Conservation (phyloP, 2,888 invertebrate species). For the Hypselothyrea guttata region DNA sequence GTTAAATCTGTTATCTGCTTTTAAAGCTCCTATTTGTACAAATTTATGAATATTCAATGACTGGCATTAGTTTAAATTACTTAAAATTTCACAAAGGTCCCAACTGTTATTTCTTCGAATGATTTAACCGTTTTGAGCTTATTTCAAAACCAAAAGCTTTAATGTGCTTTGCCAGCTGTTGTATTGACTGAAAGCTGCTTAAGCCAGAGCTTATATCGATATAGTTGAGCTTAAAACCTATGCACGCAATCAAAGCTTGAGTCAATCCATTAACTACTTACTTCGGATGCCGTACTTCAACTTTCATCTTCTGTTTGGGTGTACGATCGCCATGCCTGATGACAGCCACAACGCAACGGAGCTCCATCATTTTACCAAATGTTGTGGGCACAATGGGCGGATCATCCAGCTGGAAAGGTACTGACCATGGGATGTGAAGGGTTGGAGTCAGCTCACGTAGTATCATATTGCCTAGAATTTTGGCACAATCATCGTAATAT, state of each 20-base stretch:
- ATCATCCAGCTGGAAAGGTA: conserved; percentile 98
- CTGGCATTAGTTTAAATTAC: too few relatives aligned
- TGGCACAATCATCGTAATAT: conserved; percentile 99
- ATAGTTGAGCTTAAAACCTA: too few relatives aligned
- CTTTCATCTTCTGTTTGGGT: conserved; percentile 99
- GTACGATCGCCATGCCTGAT: conserved; percentile 99
- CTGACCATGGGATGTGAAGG: conserved; percentile 98
- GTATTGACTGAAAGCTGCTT: too few relatives aligned
- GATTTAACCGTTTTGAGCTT: too few relatives aligned
- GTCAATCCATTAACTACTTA: conserved; percentile 78
- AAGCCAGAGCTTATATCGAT: too few relatives aligned
- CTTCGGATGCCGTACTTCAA: conserved; percentile 98
- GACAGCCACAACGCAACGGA: conserved; percentile 97
- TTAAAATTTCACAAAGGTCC: too few relatives aligned
- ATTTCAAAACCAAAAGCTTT: too few relatives aligned
- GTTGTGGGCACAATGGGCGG: conserved; percentile 99
- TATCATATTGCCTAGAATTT: conserved; percentile 99
- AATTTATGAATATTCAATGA: too few relatives aligned
- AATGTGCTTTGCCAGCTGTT: too few relatives aligned
- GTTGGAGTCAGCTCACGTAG: conserved; percentile 96
- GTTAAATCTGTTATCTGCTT: too few relatives aligned
- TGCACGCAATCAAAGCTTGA: not conserved
- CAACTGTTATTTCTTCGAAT: too few relatives aligned
- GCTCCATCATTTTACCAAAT: conserved; percentile 97
- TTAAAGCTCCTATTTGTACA: too few relatives aligned